Percentiles rank a stretch among this genome's conserved stretches.
Conservation (phyloP, 2,888 invertebrate species). For the Drosophila infuscata region DNA sequence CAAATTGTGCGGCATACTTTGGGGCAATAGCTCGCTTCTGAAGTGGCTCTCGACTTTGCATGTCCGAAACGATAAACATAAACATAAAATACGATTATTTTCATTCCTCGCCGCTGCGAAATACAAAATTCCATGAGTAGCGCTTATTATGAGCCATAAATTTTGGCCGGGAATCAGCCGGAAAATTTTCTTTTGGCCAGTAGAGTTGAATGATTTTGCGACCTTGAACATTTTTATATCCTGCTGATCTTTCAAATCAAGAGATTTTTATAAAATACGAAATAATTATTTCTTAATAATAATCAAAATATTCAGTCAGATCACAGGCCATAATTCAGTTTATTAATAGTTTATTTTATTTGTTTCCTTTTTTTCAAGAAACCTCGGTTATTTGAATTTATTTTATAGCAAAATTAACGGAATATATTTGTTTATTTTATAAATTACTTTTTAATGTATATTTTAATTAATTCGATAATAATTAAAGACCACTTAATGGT, state of each 20-base stretch:
- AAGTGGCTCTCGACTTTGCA: constrained; percentile 48
- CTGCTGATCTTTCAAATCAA: neutral
- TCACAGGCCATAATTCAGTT: neutral
- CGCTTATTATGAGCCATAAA: constrained; percentile 69
- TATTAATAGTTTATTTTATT: neutral
- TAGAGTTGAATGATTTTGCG: constrained; percentile 5
- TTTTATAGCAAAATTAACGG: no score
- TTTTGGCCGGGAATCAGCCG: constrained; percentile 21
- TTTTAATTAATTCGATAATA: neutral
- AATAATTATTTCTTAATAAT: neutral
- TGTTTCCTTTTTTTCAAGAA: neutral
- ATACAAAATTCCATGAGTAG: constrained; percentile 57
- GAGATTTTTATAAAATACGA: neutral
- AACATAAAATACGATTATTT: constrained; percentile 63
- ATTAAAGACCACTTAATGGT: neutral
- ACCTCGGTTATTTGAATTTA: no score
- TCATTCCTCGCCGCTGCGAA: constrained; percentile 24
- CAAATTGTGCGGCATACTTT: constrained; percentile 55
- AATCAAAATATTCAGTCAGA: neutral
- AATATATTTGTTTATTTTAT: no score
- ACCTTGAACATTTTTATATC: neutral
- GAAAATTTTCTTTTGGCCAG: neutral
- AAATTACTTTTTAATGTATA: neutral
- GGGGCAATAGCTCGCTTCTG: constrained; percentile 4
- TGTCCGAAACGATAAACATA: constrained; percentile 78